phyloP scores from a whole-genome alignment of 2,113 vertebrate species.

The Colistium nudipinnis region DNA sequence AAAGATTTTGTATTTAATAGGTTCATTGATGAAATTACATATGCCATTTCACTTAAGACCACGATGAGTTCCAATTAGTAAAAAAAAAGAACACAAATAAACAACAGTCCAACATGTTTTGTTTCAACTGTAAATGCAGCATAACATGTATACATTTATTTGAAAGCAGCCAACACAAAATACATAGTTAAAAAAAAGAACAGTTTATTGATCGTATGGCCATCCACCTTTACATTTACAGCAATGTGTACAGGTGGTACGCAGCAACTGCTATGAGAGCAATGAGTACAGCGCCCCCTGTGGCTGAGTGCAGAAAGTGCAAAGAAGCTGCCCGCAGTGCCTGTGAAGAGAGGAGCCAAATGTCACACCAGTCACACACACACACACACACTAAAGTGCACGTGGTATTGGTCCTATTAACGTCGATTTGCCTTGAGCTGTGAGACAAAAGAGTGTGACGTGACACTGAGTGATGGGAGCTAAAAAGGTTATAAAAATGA shows the following conservation, averaged over 20 bases:
- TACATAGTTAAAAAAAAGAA: conserved; percentile 9
- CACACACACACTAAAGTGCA: background rate
- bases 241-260: conserved; percentile 62
- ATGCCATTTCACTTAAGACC: background rate
- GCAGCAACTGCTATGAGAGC: conserved; percentile 59
- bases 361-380: conserved; percentile 27
- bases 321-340: conserved; percentile 61
- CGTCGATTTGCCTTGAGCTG: background rate
- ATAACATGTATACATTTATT: background rate
- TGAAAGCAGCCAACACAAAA: conserved; percentile 60
- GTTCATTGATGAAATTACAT: background rate
- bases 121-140: background rate
- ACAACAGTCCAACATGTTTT: background rate
- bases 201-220: conserved; percentile 50
- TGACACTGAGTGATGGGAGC: background rate
- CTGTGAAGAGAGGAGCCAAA: conserved; percentile 71
- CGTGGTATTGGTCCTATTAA: background rate
- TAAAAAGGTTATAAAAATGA: background rate
- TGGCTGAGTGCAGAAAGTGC: conserved; percentile 57
- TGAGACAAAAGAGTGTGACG: background rate
- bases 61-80: background rate
- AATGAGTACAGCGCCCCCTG: conserved; percentile 72
- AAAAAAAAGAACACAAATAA: background rate
- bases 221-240: conserved; percentile 51
- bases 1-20: background rate